Base-by-base conservation (phyloP, 2,888 invertebrate species). In the Macrophya alboannulata region DNA sequence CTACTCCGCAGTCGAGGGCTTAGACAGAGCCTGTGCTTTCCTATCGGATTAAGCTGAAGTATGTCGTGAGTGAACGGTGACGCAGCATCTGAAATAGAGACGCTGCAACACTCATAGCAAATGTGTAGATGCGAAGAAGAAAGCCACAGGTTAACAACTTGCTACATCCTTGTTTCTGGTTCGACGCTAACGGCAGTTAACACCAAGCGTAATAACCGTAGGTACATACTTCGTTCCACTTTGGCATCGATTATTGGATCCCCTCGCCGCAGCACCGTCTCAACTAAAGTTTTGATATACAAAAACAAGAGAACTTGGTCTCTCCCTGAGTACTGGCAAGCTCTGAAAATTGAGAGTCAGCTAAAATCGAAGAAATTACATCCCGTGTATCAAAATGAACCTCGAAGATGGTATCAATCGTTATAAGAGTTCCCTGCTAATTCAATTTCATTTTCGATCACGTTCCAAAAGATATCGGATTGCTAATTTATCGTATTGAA, bases 171-270 rank as follows among this genome's bases (percentile, higher is more conserved):
- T 81, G 43, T 43, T 43, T 81, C 62, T 62, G 31, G 43, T 5
- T 74, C 72, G 45, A 74, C 43, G 21, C 45, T 55, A 55, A 15
- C 79, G 21, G 37, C 43, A 81, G 62, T 25, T 37, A 62, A 43
- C 62, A 81, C 43, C 79, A 21, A 43, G 62, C 12, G 81, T 62
- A 62, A 81, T 62, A 81, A 81, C 81, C 43, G 55, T 8, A 31
- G 31, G 31, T 31, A n/a, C n/a, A 40, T 81, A 77, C 31, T 77
- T 81, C 43, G 81, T 43, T 43, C 81, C 81, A 81, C 81, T 81
- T 81, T 81, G 81, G 17, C 62, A 81, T 81, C 81, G 81, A 81
- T 81, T 81, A 81, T 62, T 43, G 81, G 40, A 81, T 25, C 81
- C 15, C 40, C 12, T n/a, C 77, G 9, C 48, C 21, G 8, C 81